Base-by-base conservation (phyloP, 2,888 invertebrate genomes). In the Troides aeacus region DNA sequence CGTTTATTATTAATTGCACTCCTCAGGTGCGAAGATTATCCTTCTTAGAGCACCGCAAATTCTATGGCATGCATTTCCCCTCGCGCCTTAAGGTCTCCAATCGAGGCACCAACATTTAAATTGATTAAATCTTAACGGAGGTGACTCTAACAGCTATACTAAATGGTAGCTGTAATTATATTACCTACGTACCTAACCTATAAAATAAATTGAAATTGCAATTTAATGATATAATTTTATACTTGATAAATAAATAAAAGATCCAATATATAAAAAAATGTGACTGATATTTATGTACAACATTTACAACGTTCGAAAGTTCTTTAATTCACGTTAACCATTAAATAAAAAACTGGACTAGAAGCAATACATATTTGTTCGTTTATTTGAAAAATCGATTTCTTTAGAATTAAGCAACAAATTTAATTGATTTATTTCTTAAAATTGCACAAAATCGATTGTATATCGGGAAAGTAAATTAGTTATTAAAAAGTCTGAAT, bases 1-100 rank as follows among this genome's bases (percentile, higher is more conserved):
- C 77, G 75, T 91, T 82, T 88, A 92, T 91, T 90, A 92, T 92
- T 91, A 91, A 92, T 92, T 90, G 89, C 90, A 87, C 88, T 87
- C 79, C 89, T 88, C 90, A 90, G 87, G 89, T 88, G 89, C 78
- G 81, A 79, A 80, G 92, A 91, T 92, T 82, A 92, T 91, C 92
- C 90, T 87, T 89, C 89, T 87, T 92, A 90, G 81, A 82, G 77
- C 70, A 78, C 92, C 92, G 79, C 92, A 89, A 82, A 80, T 84
- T 80, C 77, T 73, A 75, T 82, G 80, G 84, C 84, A 81, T 85
- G 85, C 86, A 85, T 83, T 84, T 81, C 82, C 80, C 78, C 76
- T 73, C 78, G 72, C 77, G 76, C 76, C 77, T 77, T 74, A 72
- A 63, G 17, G 66, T 71, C 72, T 72, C 75, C 76, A 79, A 77